Percentiles rank a stretch among this genome's conserved stretches.
phyloP scores from a whole-genome alignment of 1,140 invertebrate species.

The Drosophila ambigua region DNA sequence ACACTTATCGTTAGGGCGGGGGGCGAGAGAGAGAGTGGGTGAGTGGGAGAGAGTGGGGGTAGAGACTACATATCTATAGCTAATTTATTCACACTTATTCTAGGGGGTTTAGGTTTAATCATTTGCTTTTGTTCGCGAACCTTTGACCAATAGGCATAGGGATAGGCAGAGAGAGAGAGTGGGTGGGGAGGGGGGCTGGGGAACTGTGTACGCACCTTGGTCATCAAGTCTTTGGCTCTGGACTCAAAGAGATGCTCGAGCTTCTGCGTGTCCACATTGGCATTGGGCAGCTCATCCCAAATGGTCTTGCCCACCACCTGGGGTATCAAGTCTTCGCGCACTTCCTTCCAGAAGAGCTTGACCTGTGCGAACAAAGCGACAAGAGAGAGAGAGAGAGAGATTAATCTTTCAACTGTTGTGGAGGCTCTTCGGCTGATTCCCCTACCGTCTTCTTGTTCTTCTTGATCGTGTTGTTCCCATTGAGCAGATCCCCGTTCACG shows the following conservation, averaged over 20 bases:
- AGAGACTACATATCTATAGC: slow-evolving; percentile 23
- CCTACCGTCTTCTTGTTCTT: slow-evolving; percentile 97
- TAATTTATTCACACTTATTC: slow-evolving; percentile 60
- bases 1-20: slow-evolving; percentile 26
- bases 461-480: slow-evolving; percentile 85
- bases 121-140: slow-evolving; percentile 40
- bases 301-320: slow-evolving; percentile 90
- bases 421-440: neutral
- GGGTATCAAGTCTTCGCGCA: slow-evolving; percentile 92
- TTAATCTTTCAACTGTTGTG: neutral
- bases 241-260: slow-evolving; percentile 99
- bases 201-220: slow-evolving; percentile 88
- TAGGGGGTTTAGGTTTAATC: neutral
- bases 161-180: no score
- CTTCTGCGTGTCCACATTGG: slow-evolving; percentile 95
- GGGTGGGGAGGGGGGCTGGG: no score
- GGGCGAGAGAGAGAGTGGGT: no score
- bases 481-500: slow-evolving; percentile 78
- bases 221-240: slow-evolving; percentile 96
- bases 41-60: neutral
- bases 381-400: no score
- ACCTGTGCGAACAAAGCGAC: slow-evolving; percentile 82
- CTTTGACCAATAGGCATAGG: slow-evolving; percentile 32
- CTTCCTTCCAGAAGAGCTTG: slow-evolving; percentile 99
- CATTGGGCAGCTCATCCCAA: slow-evolving; percentile 96